Percentiles rank a stretch among this genome's conserved stretches.
Evolutionary conservation across 2,888 invertebrate genomes (phyloP).

Genomic region (Troides helena): DNA sequence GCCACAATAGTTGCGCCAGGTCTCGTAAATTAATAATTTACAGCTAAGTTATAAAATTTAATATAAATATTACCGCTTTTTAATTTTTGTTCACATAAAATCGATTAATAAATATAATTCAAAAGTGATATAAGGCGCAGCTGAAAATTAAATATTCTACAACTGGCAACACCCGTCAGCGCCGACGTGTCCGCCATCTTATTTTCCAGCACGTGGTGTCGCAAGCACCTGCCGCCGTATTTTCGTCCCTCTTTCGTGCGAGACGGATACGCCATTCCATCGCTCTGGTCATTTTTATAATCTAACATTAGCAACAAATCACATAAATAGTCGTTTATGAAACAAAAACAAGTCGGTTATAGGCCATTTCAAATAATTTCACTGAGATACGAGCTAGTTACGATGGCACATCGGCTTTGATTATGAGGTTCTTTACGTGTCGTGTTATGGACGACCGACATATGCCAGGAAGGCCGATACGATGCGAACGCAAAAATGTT

Average conservation of each 20-base stretch:
- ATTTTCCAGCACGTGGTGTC: constrained; percentile 51
- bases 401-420: constrained; percentile 58
- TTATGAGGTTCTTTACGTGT: constrained; percentile 58
- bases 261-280: constrained; percentile 62
- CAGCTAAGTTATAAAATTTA: not conserved
- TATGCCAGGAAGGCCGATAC: constrained; percentile 53
- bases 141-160: constrained; percentile 54
- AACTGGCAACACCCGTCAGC: constrained; percentile 54
- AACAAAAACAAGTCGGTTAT: constrained; percentile 76
- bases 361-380: constrained; percentile 69
- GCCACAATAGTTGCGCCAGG: not conserved
- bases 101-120: constrained; percentile 12
- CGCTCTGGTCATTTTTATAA: constrained; percentile 66
- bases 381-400: constrained; percentile 65
- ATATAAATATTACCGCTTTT: not conserved
- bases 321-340: constrained; percentile 67
- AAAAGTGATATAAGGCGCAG: constrained; percentile 41
- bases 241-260: constrained; percentile 49
- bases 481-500: constrained; percentile 46
- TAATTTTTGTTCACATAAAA: not conserved
- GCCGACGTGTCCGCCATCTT: constrained; percentile 61
- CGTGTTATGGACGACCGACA: constrained; percentile 55
- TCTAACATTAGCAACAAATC: constrained; percentile 71
- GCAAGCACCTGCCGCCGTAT: constrained; percentile 59
- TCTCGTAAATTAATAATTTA: not conserved